Evolutionary conservation across 2,888 invertebrate species (phyloP).

Genomic region (Lysandra coridon): DNA sequence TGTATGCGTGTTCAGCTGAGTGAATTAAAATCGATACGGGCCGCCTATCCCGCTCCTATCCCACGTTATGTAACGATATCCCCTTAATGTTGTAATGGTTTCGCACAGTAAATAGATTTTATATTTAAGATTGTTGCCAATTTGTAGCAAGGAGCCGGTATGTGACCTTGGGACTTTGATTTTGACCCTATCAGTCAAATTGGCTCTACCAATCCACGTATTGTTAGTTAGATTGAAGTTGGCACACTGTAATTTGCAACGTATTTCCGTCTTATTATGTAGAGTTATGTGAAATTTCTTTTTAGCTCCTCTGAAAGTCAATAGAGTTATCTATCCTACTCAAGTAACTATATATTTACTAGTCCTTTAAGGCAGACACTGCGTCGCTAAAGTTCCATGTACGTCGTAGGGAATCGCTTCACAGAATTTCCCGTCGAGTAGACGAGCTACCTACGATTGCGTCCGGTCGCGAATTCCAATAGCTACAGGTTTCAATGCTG

Average conservation of each 20-base stretch:
- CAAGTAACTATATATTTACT: background rate
- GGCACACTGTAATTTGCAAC: background rate
- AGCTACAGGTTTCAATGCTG: too few species aligned
- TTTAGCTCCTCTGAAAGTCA: background rate
- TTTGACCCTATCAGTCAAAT: too few species aligned
- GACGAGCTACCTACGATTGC: background rate
- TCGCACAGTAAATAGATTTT: background rate
- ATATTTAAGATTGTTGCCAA: background rate
- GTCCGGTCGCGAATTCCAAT: background rate
- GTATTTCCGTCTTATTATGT: background rate
- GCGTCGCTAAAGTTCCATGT: background rate
- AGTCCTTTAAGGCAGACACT: background rate
- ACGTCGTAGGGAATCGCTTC: background rate
- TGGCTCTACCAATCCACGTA: background rate
- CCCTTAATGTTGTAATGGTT: background rate
- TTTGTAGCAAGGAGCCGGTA: background rate
- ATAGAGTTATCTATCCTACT: background rate
- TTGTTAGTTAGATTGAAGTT: background rate
- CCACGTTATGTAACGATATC: conserved; percentile 6
- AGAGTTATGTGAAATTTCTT: background rate
- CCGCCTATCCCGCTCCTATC: background rate
- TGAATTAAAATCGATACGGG: conserved; percentile 31
- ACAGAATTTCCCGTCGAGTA: background rate
- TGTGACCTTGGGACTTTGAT: background rate
- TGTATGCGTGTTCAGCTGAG: conserved; percentile 29